Evolutionary conservation across 2,113 vertebrate species (phyloP).

Genomic region (Taxidea taxus): DNA sequence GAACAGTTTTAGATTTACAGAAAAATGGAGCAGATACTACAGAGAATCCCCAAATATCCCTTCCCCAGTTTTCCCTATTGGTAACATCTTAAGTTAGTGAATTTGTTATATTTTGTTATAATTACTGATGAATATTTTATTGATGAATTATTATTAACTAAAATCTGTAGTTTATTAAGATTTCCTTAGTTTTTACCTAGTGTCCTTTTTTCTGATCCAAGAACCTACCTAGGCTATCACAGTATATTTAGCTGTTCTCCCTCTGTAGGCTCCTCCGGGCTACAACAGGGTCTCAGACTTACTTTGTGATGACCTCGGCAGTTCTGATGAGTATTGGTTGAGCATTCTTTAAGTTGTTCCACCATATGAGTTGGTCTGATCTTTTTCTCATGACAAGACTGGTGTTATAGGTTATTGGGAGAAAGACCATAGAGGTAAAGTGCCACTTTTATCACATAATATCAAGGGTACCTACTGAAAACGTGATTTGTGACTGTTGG

Average conservation of each 20-base stretch:
- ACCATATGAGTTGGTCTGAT: neutral
- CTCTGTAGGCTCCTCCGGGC: neutral
- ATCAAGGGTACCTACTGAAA: neutral
- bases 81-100: neutral
- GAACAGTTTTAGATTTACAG: constrained; percentile 18
- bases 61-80: neutral
- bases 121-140: neutral
- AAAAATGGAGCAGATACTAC: neutral
- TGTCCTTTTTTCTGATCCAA: neutral
- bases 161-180: neutral
- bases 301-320: neutral
- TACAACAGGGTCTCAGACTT: neutral
- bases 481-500: neutral
- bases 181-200: neutral
- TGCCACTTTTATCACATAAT: neutral
- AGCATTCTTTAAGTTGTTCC: neutral
- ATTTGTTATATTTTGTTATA: neutral
- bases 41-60: neutral
- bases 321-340: neutral
- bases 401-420: neutral
- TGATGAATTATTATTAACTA: neutral
- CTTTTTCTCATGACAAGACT: neutral
- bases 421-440: neutral
- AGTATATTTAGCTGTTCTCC: neutral
- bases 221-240: neutral